Evolutionary conservation across 2,888 invertebrate genomes (phyloP).

Genomic region (Tachina lurida): DNA sequence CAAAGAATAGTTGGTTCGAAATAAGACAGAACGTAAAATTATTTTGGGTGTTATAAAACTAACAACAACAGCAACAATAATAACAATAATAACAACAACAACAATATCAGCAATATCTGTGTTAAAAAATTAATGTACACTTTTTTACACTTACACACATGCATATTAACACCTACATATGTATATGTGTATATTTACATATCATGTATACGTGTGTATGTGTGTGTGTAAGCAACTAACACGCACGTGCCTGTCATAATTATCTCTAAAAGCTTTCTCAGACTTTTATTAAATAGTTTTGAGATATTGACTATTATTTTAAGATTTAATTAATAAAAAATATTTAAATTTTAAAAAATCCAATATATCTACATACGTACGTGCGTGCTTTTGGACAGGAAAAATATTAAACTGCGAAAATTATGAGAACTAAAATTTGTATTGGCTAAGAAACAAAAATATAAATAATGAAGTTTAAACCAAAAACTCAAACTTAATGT

Average conservation of each 20-base stretch:
- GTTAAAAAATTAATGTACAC: too few relatives aligned
- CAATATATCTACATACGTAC: too few relatives aligned
- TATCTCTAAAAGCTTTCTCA: conserved; percentile 5
- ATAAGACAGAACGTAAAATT: conserved; percentile 22
- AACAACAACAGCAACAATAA: conserved; percentile 20
- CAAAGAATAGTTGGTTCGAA: conserved; percentile 6
- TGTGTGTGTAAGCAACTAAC: not conserved
- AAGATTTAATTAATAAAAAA: not conserved
- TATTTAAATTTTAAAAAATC: not conserved
- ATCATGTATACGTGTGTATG: too few relatives aligned
- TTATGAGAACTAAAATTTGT: too few relatives aligned
- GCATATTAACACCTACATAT: not conserved
- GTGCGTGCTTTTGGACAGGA: too few relatives aligned
- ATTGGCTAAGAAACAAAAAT: too few relatives aligned
- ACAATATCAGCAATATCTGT: not conserved
- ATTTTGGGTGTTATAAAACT: conserved; percentile 54
- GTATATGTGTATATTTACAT: not conserved
- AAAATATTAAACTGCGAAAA: too few relatives aligned
- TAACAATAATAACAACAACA: conserved; percentile 8
- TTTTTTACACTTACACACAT: too few relatives aligned
- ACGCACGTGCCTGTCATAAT: conserved; percentile 67
- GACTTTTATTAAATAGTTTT: not conserved
- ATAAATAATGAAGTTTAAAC: too few relatives aligned
- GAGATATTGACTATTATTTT: too few relatives aligned
- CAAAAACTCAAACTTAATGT: too few relatives aligned